Base-by-base conservation (phyloP, 1,140 invertebrate species). In the Hycleus cichorii region DNA sequence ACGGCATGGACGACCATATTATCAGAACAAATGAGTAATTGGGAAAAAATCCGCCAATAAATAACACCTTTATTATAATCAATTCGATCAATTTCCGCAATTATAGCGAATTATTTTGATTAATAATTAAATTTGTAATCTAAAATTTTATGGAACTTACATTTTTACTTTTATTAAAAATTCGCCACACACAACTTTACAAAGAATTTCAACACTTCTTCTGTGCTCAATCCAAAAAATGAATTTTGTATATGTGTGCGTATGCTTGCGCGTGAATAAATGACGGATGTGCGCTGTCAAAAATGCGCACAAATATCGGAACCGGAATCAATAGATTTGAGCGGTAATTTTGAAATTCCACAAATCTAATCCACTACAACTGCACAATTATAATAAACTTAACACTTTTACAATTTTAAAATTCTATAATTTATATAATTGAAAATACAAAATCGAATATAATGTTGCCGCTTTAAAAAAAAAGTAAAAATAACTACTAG, bases 91-190 rank as follows among this genome's bases (percentile, higher is more conserved):
- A 47, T 43, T 32, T 45, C n/a, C 57, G 58, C 49, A 52, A 47
- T 44, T 51, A 44, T 46, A 47, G 47, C 27, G 26, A 27, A 24
- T 43, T 47, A 18, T 18, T 18, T 18, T 1, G 18, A 47, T 49
- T 54, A 49, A 44, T 27, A 44, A 39, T 11, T 39, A 25, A 25
- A 10, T 11, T 48, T 44, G 5, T 47, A n/a, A 7, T 12, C n/a
- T 2, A 6, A 45, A 45, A 18, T 38, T 40, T 26, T 42, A 57
- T 43, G 43, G 47, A 58, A 70, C 68, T 68, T 59, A 70, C 68
- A 63, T 68, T 70, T 61, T 65, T 64, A 68, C 68, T 62, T 65
- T 67, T 68, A 67, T 64, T 65, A 62, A 67, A 68, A 68, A 70
- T 67, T 64, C 66, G 67, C 68, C 64, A 59, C 63, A 61, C 62